These are phyloP conservation scores for Philereme transversata DNA, from an alignment of 2,888 invertebrate species.

Conservation along the genomic window DNA sequence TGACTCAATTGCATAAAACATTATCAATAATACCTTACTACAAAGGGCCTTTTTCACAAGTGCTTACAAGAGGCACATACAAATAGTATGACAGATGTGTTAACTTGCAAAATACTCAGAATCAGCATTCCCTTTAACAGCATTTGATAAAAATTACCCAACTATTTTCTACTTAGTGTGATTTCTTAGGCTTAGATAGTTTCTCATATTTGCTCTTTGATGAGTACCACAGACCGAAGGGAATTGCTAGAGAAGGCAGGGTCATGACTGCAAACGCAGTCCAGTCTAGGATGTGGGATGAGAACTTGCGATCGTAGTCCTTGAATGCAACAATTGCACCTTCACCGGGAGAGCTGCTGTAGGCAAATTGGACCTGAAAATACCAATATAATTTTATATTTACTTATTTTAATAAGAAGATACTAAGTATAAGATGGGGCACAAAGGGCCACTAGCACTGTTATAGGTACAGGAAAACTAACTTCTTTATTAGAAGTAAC, in stretches of 20 bases:
- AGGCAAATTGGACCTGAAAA: slow-evolving; percentile 87
- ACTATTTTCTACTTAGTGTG: slow-evolving; percentile 61
- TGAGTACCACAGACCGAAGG: slow-evolving; percentile 96
- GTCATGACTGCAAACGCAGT: slow-evolving; percentile 98
- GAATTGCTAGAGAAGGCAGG: slow-evolving; percentile 96
- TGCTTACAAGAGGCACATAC: too few relatives aligned
- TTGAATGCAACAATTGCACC: slow-evolving; percentile 95
- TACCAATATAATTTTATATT: slow-evolving; percentile 11
- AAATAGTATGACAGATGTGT: too few relatives aligned
- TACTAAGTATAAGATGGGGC: too few relatives aligned
- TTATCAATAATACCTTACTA: slow-evolving; percentile 17
- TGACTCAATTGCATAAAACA: slow-evolving; percentile 17
- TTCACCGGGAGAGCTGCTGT: slow-evolving; percentile 97
- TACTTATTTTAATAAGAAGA: too few relatives aligned
- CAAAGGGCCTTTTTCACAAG: background rate
- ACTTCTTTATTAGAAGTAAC: too few relatives aligned
- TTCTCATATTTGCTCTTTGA: slow-evolving; percentile 98
- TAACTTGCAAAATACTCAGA: too few relatives aligned
- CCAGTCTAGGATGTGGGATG: slow-evolving; percentile 99
- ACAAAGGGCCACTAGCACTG: too few relatives aligned
- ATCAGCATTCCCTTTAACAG: too few relatives aligned
- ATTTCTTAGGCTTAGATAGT: slow-evolving; percentile 89
- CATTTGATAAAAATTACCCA: too few relatives aligned
- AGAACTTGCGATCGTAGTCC: slow-evolving; percentile 98
- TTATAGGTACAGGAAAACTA: too few relatives aligned